Conservation (phyloP, 1,140 invertebrate genomes). For the Dendrolimus kikuchii region DNA sequence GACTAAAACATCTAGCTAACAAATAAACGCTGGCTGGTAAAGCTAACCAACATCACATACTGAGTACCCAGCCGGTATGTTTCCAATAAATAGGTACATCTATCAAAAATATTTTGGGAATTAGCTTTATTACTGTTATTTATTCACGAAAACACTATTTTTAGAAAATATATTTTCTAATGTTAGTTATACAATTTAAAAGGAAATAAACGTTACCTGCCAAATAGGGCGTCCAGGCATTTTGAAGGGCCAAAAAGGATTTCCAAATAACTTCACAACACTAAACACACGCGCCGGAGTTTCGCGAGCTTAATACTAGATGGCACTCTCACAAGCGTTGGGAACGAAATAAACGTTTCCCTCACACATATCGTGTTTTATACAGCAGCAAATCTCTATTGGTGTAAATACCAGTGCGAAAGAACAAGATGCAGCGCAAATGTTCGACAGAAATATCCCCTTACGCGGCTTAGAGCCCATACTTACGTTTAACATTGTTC, state of each 20-base stretch:
- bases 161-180: too few species aligned
- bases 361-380: constrained; percentile 70
- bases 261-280: constrained; percentile 30
- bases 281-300: constrained; percentile 31
- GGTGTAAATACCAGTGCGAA: constrained; percentile 59
- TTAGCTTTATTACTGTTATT: too few species aligned
- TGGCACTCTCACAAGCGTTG: constrained; percentile 66
- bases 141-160: too few species aligned
- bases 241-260: constrained; percentile 25
- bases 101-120: too few species aligned
- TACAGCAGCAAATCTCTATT: constrained; percentile 49
- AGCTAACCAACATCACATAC: too few species aligned
- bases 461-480: constrained; percentile 26
- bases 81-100: too few species aligned
- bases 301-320: constrained; percentile 53
- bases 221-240: constrained; percentile 73
- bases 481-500: background rate
- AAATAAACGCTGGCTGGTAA: too few species aligned
- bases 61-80: too few species aligned
- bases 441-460: constrained; percentile 57
- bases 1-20: too few species aligned
- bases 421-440: constrained; percentile 54
- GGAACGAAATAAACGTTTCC: constrained; percentile 66
- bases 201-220: constrained; percentile 50
- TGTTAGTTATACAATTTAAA: background rate